A percentile compares a stretch with the other conserved stretches of the same genome.
phyloP scores from a whole-genome alignment of 2,888 invertebrate genomes.

The Eupithecia pulchellata region DNA sequence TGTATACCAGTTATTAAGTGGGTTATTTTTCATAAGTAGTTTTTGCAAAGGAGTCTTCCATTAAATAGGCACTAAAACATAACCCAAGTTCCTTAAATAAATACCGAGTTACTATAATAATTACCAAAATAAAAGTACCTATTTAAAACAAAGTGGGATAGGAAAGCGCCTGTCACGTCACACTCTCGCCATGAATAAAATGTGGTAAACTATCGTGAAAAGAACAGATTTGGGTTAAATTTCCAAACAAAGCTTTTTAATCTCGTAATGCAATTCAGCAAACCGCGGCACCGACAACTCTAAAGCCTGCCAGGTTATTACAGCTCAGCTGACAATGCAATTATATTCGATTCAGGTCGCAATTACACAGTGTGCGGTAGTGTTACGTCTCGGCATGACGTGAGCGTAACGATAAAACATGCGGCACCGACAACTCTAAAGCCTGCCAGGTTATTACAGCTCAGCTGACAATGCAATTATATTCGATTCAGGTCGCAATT shows the following conservation, averaged over 20 bases:
- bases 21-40: too few relatives aligned
- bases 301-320: constrained; percentile 48
- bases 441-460: constrained; percentile 48
- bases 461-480: constrained; percentile 72
- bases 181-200: neutral
- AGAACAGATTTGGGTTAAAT: constrained; percentile 11
- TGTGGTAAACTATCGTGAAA: neutral
- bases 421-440: constrained; percentile 38
- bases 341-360: constrained; percentile 61
- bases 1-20: too few relatives aligned
- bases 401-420: neutral
- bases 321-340: constrained; percentile 69
- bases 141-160: too few relatives aligned
- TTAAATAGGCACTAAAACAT: too few relatives aligned
- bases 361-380: constrained; percentile 4
- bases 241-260: constrained; percentile 23
- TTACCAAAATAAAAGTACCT: too few relatives aligned
- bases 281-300: constrained; percentile 36
- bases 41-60: too few relatives aligned
- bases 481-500: constrained; percentile 53
- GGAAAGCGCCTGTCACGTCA: neutral
- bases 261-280: constrained; percentile 22
- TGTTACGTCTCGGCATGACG: neutral
- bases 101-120: too few relatives aligned
- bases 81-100: too few relatives aligned